These are phyloP conservation scores for Carettochelys insculpta DNA, from an alignment of 2,113 vertebrate species.

Conservation along the genomic window DNA sequence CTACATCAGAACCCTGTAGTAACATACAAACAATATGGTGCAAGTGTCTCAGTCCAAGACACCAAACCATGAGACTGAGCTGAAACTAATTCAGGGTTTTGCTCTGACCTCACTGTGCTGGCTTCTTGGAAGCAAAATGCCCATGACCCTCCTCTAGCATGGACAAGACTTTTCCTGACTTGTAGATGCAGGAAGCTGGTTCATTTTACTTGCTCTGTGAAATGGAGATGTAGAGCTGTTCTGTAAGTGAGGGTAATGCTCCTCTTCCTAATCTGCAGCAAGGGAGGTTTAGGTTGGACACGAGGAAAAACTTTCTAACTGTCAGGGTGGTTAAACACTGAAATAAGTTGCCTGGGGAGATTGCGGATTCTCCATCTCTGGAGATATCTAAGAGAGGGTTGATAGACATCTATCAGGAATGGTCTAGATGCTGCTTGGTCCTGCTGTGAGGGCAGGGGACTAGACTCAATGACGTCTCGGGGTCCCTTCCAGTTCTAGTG, in stretches of 20 bases:
- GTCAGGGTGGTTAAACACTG: no score
- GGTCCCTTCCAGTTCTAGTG: no score
- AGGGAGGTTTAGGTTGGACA: no score
- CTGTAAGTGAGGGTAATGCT: not conserved
- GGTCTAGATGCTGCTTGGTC: no score
- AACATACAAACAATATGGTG: not conserved
- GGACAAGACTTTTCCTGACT: not conserved
- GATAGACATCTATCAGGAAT: no score
- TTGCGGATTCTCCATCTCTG: no score
- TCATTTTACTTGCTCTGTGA: not conserved
- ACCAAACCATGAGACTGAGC: not conserved
- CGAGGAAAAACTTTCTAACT: no score
- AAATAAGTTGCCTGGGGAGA: no score
- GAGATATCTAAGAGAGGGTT: no score
- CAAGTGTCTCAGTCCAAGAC: not conserved
- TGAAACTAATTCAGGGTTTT: not conserved
- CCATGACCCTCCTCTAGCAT: not conserved
- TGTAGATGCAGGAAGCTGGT: not conserved
- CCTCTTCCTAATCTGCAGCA: not conserved
- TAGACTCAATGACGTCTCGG: no score
- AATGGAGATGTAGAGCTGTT: not conserved
- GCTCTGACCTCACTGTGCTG: not conserved
- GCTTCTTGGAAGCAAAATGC: not conserved
- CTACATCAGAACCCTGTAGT: not conserved
- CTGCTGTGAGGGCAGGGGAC: no score